These are phyloP conservation scores for Apotomis capreana DNA, from an alignment of 2,888 invertebrate species.

Conservation along the genomic window DNA sequence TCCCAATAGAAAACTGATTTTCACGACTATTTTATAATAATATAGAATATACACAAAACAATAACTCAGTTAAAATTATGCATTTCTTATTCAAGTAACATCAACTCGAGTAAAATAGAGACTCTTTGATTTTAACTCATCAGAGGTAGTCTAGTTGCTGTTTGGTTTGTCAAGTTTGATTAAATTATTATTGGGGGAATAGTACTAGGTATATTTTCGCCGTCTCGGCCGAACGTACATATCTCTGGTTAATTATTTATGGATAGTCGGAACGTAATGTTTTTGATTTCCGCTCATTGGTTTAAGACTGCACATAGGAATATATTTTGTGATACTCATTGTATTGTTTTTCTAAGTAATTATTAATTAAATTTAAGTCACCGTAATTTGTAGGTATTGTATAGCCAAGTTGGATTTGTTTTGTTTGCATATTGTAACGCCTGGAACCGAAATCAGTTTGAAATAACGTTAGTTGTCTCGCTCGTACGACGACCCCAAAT, in stretches of 20 bases:
- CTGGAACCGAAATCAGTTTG: slow-evolving; percentile 15
- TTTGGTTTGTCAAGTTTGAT: slow-evolving; percentile 7
- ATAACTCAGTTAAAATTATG: no score
- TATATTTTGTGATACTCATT: slow-evolving; percentile 68
- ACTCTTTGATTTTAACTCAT: no score
- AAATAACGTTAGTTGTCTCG: neutral
- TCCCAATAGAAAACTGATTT: no score
- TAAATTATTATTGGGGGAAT: neutral
- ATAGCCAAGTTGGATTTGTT: slow-evolving; percentile 56
- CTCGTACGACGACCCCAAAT: no score
- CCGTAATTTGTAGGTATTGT: slow-evolving; percentile 52
- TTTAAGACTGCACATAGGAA: slow-evolving; percentile 73
- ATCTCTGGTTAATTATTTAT: slow-evolving; percentile 73
- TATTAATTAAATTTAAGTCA: slow-evolving; percentile 51
- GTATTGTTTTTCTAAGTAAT: slow-evolving; percentile 48
- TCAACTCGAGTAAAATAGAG: no score
- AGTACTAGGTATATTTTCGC: slow-evolving; percentile 8
- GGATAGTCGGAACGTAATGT: slow-evolving; percentile 49
- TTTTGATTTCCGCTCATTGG: slow-evolving; percentile 61
- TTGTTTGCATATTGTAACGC: slow-evolving; percentile 34
- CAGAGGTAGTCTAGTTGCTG: neutral
- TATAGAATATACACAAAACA: no score
- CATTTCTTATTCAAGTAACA: no score
- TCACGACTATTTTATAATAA: no score
- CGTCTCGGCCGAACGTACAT: slow-evolving; percentile 59